Percentiles rank a stretch among this genome's conserved stretches.
These are phyloP conservation scores for Lasioglossum baleicum DNA, from an alignment of 1,140 invertebrate genomes.

Conservation along the genomic window DNA sequence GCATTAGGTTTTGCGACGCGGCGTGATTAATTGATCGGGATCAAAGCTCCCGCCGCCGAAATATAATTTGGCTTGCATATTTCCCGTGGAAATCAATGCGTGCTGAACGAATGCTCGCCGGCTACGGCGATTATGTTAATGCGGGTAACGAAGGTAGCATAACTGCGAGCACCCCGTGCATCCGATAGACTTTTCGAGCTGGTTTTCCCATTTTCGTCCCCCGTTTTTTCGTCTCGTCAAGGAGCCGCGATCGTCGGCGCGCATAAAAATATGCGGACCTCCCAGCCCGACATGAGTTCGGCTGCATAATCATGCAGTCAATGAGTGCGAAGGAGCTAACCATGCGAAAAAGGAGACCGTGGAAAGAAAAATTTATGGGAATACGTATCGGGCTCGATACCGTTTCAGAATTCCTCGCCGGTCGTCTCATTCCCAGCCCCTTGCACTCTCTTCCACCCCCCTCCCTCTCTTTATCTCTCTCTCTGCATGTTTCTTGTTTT, in stretches of 20 bases:
- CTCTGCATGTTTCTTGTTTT: conserved; percentile 12
- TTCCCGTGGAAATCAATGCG: conserved; percentile 71
- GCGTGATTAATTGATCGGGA: conserved; percentile 37
- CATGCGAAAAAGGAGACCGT: conserved; percentile 68
- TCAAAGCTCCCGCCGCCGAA: conserved; percentile 43
- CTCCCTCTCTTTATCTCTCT: too few species aligned
- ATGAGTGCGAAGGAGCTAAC: conserved; percentile 72
- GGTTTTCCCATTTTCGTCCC: conserved; percentile 37
- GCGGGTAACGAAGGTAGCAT: conserved; percentile 61
- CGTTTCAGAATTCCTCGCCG: conserved; percentile 16
- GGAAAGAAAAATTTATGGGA: conserved; percentile 64
- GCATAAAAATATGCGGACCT: conserved; percentile 68
- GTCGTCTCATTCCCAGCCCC: too few species aligned
- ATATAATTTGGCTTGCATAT: conserved; percentile 76
- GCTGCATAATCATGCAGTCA: conserved; percentile 73
- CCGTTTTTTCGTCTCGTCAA: conserved; percentile 52
- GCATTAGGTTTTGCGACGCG: conserved; percentile 30
- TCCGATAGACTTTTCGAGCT: conserved; percentile 53
- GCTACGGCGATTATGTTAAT: conserved; percentile 65
- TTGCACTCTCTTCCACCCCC: too few species aligned
- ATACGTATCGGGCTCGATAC: conserved; percentile 52
- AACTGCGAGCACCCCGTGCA: conserved; percentile 20
- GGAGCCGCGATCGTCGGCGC: conserved; percentile 26
- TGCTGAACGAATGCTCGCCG: conserved; percentile 59
- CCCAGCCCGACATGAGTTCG: conserved; percentile 51